These are phyloP conservation scores for Sarcophilus harrisii DNA, from an alignment of 2,797 vertebrate genomes.

Conservation along the genomic window DNA sequence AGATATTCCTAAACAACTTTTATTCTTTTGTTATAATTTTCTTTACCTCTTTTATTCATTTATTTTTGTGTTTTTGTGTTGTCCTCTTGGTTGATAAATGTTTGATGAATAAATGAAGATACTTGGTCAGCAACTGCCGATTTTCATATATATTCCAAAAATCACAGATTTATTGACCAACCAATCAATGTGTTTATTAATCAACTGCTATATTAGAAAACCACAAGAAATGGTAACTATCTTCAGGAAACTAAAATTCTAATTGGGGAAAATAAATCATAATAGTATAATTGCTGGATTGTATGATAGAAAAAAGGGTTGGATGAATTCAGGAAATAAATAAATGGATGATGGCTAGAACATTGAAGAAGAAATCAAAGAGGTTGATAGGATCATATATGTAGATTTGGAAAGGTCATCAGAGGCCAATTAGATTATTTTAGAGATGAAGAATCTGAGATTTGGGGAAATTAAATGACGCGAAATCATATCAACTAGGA, in stretches of 20 bases:
- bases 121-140: background rate
- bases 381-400: background rate
- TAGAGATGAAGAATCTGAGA: background rate
- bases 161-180: background rate
- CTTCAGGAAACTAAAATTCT: background rate
- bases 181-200: background rate
- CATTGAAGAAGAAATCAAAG: background rate
- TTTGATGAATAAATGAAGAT: background rate
- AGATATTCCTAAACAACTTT: background rate
- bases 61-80: background rate
- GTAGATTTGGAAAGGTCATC: background rate
- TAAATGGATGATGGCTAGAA: background rate
- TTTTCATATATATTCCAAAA: constrained; percentile 25
- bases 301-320: background rate
- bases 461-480: background rate
- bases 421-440: background rate
- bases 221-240: constrained; percentile 6
- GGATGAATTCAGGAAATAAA: background rate
- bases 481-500: background rate
- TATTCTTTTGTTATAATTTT: background rate
- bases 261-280: background rate
- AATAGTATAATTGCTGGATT: background rate
- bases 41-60: background rate
- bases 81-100: background rate
- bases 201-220: background rate